Evolutionary conservation across 2,113 vertebrate species (phyloP).

Genomic region (Progne subis): DNA sequence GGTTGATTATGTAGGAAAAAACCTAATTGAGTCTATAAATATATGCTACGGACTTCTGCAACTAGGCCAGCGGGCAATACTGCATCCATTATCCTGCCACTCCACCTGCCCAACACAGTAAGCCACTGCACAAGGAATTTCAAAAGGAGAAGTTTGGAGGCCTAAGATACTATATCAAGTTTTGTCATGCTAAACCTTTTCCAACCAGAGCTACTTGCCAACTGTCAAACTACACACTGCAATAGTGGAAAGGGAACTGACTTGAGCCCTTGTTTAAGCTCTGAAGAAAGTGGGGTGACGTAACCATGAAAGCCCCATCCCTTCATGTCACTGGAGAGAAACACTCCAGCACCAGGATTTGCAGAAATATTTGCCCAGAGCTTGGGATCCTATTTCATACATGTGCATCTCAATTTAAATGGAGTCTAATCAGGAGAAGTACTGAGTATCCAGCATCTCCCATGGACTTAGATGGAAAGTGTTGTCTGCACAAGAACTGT

Average conservation of each 20-base stretch:
- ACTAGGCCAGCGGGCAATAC: not conserved
- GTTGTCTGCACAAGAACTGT: not conserved
- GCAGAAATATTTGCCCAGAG: not conserved
- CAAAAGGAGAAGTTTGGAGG: not conserved
- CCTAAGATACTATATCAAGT: not conserved
- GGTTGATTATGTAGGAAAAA: not conserved
- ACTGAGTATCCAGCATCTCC: not conserved
- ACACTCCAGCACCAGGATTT: not conserved
- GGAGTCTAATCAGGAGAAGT: not conserved
- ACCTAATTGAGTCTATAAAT: not conserved
- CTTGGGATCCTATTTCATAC: not conserved
- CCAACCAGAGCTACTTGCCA: not conserved
- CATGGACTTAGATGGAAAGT: not conserved
- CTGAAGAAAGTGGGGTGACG: not conserved
- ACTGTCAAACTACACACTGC: not conserved
- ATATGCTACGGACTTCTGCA: not conserved
- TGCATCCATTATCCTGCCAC: not conserved
- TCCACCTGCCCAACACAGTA: not conserved
- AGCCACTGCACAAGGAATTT: not conserved
- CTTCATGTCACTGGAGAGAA: rapidly evolving
- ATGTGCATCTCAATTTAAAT: not conserved
- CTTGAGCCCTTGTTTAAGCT: not conserved
- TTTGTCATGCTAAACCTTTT: not conserved
- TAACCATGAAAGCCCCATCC: not conserved
- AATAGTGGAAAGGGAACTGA: not conserved